Evolutionary conservation across 2,888 invertebrate species (phyloP), one percentile per base, ranked within the genome.

Genomic region (Lycia hirtaria): DNA sequence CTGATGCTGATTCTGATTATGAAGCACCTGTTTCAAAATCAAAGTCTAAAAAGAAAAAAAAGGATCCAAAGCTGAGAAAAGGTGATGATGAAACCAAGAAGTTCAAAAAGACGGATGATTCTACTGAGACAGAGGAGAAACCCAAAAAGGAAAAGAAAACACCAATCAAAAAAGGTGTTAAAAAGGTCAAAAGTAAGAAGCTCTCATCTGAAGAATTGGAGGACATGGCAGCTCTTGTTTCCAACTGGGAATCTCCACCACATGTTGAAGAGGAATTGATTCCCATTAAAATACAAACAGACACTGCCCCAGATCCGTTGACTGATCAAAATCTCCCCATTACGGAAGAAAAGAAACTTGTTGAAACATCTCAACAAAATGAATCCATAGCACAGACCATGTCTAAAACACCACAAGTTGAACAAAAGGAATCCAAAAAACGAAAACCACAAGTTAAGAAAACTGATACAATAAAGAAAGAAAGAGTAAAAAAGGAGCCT

Each of bases 1-100:
- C 91, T 0, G 92, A 91, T 28, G 85, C 79, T 53, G 92, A 92
- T 65, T 92, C 91, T 0, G 92, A 92, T 60, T 92, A 92, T 65
- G 86, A 71, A 56, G 83, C 78, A 19, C 84, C 86, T 5, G 85
- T 73, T 26, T 65, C 56, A 12, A 87, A 83, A 80, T 67, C 60
- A 73, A 15, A 77, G 69, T 51, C 85, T 75, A 75, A 86, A 80
- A 71, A 75, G 68, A 53, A 83, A 4, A 85, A 85, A 44, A 85
- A 80, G 38, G 81, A 81, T 19, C 3, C 45, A 0, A 68, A 62
- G 14, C 12, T 47, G 5, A 71, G 65, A 35, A 73, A 75, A 24
- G 62, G 55, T 12, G 58, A 50, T 0, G 67, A 59, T 50, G 61
- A 61, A 6, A n/a, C 19, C 1, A 56, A 63, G 43, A 67, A 67